Evolutionary conservation across 2,888 invertebrate genomes (phyloP).

Genomic region (Minunthozetes semirufus): DNA sequence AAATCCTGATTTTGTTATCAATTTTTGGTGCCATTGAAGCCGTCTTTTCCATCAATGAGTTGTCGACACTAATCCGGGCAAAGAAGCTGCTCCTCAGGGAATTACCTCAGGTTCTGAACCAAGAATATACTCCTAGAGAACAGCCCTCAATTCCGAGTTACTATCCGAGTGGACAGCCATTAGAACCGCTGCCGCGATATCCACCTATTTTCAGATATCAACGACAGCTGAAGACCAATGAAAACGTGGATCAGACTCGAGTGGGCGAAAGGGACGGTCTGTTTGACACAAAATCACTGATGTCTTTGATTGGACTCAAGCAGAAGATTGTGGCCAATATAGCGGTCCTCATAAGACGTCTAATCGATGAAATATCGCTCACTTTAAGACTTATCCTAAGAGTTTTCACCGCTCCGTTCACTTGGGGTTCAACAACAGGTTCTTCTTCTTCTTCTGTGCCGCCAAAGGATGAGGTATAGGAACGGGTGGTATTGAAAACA

Average conservation of each 20-base stretch:
- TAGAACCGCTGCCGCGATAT: neutral
- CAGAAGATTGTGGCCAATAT: conserved; percentile 3
- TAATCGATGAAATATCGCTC: conserved; percentile 3
- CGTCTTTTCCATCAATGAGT: conserved; percentile 8
- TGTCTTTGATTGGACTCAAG: conserved; percentile 10
- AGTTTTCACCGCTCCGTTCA: neutral
- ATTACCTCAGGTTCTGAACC: neutral
- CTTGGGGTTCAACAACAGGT: neutral
- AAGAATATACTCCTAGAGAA: neutral
- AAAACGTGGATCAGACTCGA: neutral
- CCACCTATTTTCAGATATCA: neutral
- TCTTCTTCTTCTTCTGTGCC: neutral
- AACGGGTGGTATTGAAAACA: neutral
- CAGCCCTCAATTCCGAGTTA: too few species aligned
- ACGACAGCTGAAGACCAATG: neutral
- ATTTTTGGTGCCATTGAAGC: neutral
- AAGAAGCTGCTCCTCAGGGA: neutral
- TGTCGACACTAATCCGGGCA: neutral
- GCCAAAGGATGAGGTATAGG: neutral
- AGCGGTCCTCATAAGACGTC: neutral
- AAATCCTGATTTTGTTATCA: too few species aligned
- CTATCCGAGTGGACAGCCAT: too few species aligned
- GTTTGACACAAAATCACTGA: conserved; percentile 1
- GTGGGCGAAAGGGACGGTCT: neutral
- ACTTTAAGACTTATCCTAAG: conserved; percentile 16